Base-by-base conservation (phyloP, 2,797 vertebrate genomes). In the Poeciliopsis turneri region DNA sequence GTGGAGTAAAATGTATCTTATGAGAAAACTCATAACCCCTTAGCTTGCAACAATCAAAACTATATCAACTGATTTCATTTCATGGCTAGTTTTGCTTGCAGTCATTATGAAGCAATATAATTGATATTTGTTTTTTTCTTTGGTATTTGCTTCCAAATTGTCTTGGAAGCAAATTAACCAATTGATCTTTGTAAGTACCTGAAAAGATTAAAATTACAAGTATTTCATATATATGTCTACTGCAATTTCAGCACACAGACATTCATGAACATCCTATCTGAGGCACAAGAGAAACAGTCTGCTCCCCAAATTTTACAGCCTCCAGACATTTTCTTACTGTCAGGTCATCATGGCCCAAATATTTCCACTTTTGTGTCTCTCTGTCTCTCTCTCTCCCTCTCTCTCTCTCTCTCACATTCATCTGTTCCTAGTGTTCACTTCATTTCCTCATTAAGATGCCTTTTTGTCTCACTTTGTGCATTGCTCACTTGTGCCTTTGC, bases 361-460 rank as follows among this genome's bases (percentile, higher is more conserved):
- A 55, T 75, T 73, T 80, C 59, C 18, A 61, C 43, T 71, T 16
- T 28, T 18, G 20, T 80, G 43, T 49, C 61, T 66, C 59, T 72
- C 10, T 47, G 7, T 13, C 72, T 75, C 69, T 30, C 30, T 36
- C 36, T 49, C 66, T 72, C 10, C 45, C 9, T 13, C 72, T 75
- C 69, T 36, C 36, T 49, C 66, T 66, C 59, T 71, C 8, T 47
- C 7, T 13, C 72, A 75, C 69, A 49, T 1, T 87, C 75, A 68
- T 81, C 81, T 86, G 68, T 66, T 82, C 68, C 66, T 49, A 80
- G 66, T 70, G 75, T 16, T 73, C 76, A 77, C 64, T 84, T 81
- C 66, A 77, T 75, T 81, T 89, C 74, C 78, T 83, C 76, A 77
- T 84, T 79, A 73, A 79, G 78, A 72, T 75, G 79, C 76, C 10